phyloP scores from a whole-genome alignment of 2,113 vertebrate species.

The Phyllopteryx taeniolatus region DNA sequence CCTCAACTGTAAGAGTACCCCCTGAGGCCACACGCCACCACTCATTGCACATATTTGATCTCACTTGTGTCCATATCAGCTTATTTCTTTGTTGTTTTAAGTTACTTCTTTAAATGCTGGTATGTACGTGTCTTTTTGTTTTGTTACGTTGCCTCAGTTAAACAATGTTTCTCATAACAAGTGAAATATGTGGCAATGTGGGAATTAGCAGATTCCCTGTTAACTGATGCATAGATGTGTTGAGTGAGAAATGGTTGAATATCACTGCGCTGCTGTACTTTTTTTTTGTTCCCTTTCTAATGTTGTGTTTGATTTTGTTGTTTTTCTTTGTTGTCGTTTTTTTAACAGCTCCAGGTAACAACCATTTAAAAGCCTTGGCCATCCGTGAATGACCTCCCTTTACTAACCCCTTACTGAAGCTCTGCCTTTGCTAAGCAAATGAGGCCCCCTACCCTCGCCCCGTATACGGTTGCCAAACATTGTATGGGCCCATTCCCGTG shows the following conservation, averaged over 20 bases:
- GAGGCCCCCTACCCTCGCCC: conserved; percentile 73
- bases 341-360: conserved; percentile 86
- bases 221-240: conserved; percentile 71
- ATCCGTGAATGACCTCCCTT: conserved; percentile 80
- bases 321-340: conserved; percentile 76
- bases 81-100: conserved; percentile 67
- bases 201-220: conserved; percentile 70
- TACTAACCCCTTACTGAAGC: conserved; percentile 81
- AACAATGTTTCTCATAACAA: conserved; percentile 72
- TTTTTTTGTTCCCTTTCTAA: conserved; percentile 75
- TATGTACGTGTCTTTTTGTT: conserved; percentile 61
- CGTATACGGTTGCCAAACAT: conserved; percentile 74
- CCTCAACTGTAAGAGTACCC: conserved; percentile 88
- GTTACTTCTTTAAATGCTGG: conserved; percentile 66
- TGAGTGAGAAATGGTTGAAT: conserved; percentile 78
- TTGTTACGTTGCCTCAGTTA: conserved; percentile 70
- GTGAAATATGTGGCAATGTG: conserved; percentile 77
- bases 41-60: conserved; percentile 67
- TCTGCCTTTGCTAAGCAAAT: conserved; percentile 79
- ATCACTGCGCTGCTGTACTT: conserved; percentile 76
- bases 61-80: conserved; percentile 73
- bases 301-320: conserved; percentile 77
- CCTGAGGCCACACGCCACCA: conserved; percentile 21
- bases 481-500: conserved; percentile 73
- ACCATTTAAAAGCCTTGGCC: conserved; percentile 83